Conservation (phyloP, 2,113 vertebrate species). For the Istiophorus platypterus region DNA sequence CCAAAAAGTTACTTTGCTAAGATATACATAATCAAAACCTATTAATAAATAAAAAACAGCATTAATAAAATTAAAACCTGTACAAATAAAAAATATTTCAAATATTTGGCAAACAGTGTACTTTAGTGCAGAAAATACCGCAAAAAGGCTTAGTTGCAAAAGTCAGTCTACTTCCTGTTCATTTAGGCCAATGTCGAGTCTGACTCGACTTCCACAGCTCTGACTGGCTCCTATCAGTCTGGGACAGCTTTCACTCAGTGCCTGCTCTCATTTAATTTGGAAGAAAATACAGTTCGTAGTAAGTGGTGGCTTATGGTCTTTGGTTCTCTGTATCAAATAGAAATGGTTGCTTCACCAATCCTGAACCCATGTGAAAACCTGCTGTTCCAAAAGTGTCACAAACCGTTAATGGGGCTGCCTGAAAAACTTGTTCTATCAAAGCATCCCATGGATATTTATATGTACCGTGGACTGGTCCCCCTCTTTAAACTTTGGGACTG, state of each 20-base stretch:
- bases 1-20: conserved; percentile 57
- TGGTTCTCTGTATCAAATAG: too few relatives aligned
- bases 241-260: conserved; percentile 20
- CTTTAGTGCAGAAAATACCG: conserved; percentile 81
- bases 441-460: background rate
- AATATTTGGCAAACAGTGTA: conserved; percentile 81
- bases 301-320: conserved; percentile 10
- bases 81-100: conserved; percentile 78
- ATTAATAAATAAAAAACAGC: conserved; percentile 84
- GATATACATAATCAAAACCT: conserved; percentile 62
- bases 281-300: background rate
- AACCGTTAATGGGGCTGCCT: background rate
- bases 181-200: background rate
- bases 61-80: conserved; percentile 73
- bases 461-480: conserved; percentile 4
- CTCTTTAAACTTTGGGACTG: background rate
- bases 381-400: conserved; percentile 5
- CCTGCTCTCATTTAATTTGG: background rate
- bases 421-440: conserved; percentile 2
- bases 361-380: conserved; percentile 19
- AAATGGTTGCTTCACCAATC: conserved; percentile 9
- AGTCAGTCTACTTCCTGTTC: conserved; percentile 50
- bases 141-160: conserved; percentile 66
- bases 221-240: conserved; percentile 1
- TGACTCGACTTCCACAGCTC: conserved; percentile 12